Conservation (phyloP, 2,888 invertebrate genomes). For the Sminthurides aquaticus region DNA sequence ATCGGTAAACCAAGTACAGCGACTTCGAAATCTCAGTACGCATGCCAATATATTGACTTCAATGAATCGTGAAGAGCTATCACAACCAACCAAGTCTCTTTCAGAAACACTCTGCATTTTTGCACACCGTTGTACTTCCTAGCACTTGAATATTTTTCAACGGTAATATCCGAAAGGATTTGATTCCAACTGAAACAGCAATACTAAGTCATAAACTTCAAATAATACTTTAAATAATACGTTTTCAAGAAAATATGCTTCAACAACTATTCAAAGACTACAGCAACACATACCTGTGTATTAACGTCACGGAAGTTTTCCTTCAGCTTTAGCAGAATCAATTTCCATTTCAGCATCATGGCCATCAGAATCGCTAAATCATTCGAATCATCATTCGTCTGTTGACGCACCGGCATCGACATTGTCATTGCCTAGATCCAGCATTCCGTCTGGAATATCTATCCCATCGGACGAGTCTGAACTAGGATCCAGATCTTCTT, state of each 20-base stretch:
- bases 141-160: conserved; percentile 60
- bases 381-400: neutral
- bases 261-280: neutral
- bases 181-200: conserved; percentile 48
- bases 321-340: conserved; percentile 29
- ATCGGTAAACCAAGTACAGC: conserved; percentile 46
- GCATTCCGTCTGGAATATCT: neutral
- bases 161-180: conserved; percentile 66
- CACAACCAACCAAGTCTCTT: conserved; percentile 58
- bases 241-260: no score
- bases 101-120: conserved; percentile 55
- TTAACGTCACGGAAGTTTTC: conserved; percentile 24
- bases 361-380: conserved; percentile 13
- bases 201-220: neutral
- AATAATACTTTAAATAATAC: neutral
- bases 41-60: conserved; percentile 72
- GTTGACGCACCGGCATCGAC: neutral
- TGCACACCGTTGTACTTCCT: conserved; percentile 52
- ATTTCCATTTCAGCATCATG: conserved; percentile 29
- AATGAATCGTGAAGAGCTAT: conserved; percentile 67
- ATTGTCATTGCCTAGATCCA: neutral
- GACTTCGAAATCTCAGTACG: conserved; percentile 66
- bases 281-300: conserved; percentile 21
- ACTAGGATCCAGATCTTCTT: conserved; percentile 17
- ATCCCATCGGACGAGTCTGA: neutral